These are phyloP conservation scores for Xestobium rufovillosum DNA, from an alignment of 2,888 invertebrate species.

Conservation along the genomic window DNA sequence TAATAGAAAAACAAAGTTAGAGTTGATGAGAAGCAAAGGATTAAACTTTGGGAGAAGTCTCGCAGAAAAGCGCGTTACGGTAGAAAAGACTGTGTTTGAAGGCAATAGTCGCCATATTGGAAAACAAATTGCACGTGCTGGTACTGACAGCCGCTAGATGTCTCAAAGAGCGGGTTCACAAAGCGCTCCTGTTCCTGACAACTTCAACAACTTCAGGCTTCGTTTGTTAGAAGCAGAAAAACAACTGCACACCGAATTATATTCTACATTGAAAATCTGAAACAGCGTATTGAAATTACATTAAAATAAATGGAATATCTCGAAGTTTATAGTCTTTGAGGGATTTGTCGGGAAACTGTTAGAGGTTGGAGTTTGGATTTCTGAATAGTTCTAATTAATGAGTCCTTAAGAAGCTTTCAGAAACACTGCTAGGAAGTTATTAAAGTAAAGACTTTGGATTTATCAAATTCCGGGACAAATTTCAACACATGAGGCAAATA, in stretches of 20 bases:
- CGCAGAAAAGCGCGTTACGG: constrained; percentile 20
- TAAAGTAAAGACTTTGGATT: no score
- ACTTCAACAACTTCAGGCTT: constrained; percentile 40
- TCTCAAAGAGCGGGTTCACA: constrained; percentile 41
- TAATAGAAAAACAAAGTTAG: no score
- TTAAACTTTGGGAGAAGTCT: background rate
- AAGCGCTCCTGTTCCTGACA: constrained; percentile 38
- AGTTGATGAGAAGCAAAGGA: no score
- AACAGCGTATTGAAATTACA: constrained; percentile 29
- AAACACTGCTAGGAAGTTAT: no score
- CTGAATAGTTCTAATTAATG: no score
- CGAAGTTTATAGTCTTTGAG: no score
- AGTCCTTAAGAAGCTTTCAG: no score
- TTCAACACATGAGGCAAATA: no score
- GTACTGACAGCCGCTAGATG: constrained; percentile 41
- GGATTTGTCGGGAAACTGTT: no score
- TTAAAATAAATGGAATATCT: no score
- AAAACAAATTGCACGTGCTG: constrained; percentile 41
- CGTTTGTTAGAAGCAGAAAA: constrained; percentile 37
- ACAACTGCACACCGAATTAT: constrained; percentile 36
- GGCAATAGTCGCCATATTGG: constrained; percentile 39
- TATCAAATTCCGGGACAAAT: no score
- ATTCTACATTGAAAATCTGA: constrained; percentile 35
- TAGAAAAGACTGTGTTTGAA: constrained; percentile 36
- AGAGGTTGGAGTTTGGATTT: no score